phyloP scores from a whole-genome alignment of 64 coral and sea anemone species.

The Orbicella faveolata region DNA sequence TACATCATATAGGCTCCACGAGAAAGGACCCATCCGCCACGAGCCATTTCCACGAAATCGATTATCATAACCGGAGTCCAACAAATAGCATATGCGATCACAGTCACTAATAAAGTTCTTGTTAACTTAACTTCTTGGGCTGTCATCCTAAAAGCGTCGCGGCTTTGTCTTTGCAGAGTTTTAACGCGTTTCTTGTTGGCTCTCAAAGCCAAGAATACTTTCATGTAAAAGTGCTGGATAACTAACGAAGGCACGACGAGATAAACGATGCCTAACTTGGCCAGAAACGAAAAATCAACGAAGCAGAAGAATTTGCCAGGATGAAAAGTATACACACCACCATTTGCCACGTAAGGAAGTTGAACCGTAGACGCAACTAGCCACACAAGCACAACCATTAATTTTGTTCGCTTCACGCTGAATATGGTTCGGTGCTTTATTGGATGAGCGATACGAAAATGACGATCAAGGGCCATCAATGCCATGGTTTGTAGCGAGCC shows the following conservation, averaged over 20 bases:
- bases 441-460: constrained; percentile 52
- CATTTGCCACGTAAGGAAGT: constrained; percentile 25
- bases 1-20: constrained; percentile 16
- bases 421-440: constrained; percentile 31
- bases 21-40: background rate
- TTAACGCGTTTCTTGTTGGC: background rate
- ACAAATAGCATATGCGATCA: constrained; percentile 9
- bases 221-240: background rate
- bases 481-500: constrained; percentile 45
- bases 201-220: constrained; percentile 11
- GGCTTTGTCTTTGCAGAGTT: background rate
- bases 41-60: background rate
- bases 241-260: background rate
- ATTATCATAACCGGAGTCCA: constrained; percentile 33
- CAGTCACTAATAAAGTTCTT: constrained; percentile 14
- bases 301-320: constrained; percentile 55
- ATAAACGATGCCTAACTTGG: background rate
- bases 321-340: constrained; percentile 46
- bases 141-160: background rate
- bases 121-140: constrained; percentile 13
- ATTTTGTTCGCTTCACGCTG: constrained; percentile 18
- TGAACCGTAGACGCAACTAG: background rate
- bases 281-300: background rate
- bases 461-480: constrained; percentile 53
- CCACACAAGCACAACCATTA: background rate